These are phyloP conservation scores for Panulirus ornatus DNA, from an alignment of 1,140 invertebrate genomes.

Conservation along the genomic window DNA sequence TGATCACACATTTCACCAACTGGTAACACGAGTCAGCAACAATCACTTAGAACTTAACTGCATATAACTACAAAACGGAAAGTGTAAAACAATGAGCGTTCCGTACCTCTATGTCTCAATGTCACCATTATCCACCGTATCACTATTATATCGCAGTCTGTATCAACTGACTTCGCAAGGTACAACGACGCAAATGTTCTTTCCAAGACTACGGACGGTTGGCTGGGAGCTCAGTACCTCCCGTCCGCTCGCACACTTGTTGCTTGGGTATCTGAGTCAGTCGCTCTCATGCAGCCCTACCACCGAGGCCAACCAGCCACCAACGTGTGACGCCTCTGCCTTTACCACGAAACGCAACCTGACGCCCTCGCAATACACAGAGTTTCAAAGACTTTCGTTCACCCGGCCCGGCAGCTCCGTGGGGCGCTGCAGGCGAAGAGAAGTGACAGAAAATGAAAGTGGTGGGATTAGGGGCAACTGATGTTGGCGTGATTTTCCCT, in stretches of 20 bases:
- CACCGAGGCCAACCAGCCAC: slow-evolving; percentile 42
- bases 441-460: slow-evolving; percentile 51
- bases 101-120: slow-evolving; percentile 45
- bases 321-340: slow-evolving; percentile 62
- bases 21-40: too few species aligned
- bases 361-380: slow-evolving; percentile 41
- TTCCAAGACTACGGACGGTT: not conserved
- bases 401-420: slow-evolving; percentile 15
- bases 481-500: slow-evolving; percentile 62
- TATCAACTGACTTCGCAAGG: not conserved
- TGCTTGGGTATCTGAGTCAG: slow-evolving; percentile 69
- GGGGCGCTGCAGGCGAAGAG: slow-evolving; percentile 22
- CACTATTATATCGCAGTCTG: not conserved
- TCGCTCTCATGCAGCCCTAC: slow-evolving; percentile 47
- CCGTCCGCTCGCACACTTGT: slow-evolving; percentile 57
- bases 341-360: slow-evolving; percentile 49
- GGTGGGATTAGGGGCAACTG: slow-evolving; percentile 5
- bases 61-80: too few species aligned
- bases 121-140: slow-evolving; percentile 10
- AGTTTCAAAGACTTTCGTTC: slow-evolving; percentile 52
- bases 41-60: too few species aligned
- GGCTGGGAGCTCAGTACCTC: slow-evolving; percentile 2
- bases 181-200: not conserved
- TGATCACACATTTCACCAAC: too few species aligned
- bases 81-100: too few species aligned